phyloP scores from a whole-genome alignment of 2,888 invertebrate genomes.

The Drosophila greeni region DNA sequence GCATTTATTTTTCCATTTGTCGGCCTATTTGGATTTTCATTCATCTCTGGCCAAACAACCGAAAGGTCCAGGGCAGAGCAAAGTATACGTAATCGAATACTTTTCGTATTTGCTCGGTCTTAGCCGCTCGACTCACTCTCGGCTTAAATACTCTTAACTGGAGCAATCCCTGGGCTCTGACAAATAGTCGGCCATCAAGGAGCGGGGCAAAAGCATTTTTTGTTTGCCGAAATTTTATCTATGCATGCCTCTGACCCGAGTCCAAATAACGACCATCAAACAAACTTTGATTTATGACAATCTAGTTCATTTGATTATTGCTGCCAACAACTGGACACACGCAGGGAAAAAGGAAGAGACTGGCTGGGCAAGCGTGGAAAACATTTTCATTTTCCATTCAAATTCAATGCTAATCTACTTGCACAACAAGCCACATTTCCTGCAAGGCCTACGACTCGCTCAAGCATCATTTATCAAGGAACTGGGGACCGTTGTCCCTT shows the following conservation, averaged over 20 bases:
- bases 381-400: slow-evolving; percentile 70
- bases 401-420: slow-evolving; percentile 72
- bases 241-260: slow-evolving; percentile 43
- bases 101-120: slow-evolving; percentile 16
- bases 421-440: slow-evolving; percentile 58
- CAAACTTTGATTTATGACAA: slow-evolving; percentile 71
- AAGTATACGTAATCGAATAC: slow-evolving; percentile 33
- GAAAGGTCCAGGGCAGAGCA: slow-evolving; percentile 14
- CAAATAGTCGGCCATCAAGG: slow-evolving; percentile 37
- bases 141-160: slow-evolving; percentile 27
- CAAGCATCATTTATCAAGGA: slow-evolving; percentile 66
- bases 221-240: slow-evolving; percentile 53
- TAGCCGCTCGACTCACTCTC: slow-evolving; percentile 1
- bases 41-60: slow-evolving; percentile 11
- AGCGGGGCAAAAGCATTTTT: slow-evolving; percentile 23
- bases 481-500: slow-evolving; percentile 43
- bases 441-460: slow-evolving; percentile 32
- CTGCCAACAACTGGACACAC: slow-evolving; percentile 31
- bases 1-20: slow-evolving; percentile 9
- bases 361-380: slow-evolving; percentile 39
- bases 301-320: slow-evolving; percentile 70
- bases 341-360: slow-evolving; percentile 4
- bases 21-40: background rate
- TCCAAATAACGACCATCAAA: slow-evolving; percentile 47
- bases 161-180: slow-evolving; percentile 25